Evolutionary conservation across 2,797 vertebrate genomes (phyloP), one percentile per base, ranked within the genome.

Genomic region (Craterocephalus amniculus): DNA sequence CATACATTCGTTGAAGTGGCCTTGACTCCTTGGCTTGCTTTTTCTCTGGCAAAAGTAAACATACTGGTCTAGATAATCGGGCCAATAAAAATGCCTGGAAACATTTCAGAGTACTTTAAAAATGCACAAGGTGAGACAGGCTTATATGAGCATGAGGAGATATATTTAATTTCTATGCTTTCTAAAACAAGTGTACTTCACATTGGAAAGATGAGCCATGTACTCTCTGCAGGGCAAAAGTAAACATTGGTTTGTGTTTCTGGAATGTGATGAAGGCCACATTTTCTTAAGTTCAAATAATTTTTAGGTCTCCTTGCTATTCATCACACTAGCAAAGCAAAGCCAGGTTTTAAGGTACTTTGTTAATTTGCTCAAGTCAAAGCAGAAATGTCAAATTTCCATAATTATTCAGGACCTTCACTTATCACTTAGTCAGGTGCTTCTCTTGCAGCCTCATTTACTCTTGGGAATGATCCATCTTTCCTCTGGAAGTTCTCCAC

Each of bases 141-240:
- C 14, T 31, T 4, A 31, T 29, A 29, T 0, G 0, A 8, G 66
- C 11, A 22, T 60, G 20, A 62, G 74, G 31, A 57, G 34, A 54
- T 8, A 1, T 20, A 29, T 52, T 68, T 6, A 24, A 14, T 40
- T 55, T 48, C 48, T 24, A 55, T 58, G 48, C 54, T 35, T 54
- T 55, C 27, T 18, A 29, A 55, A 22, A 38, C 58, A 61, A 63
- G 31, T 51, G 29, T 52, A 7, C 14, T 35, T 34, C 38, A n/a
- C 12, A 2, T 13, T 61, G 24, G 51, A 54, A 60, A 24, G 22
- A 13, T 62, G n/a, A 52, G 66, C 49, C 8, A 72, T 57, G 62
- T 52, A 22, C 55, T 14, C 0, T n/a, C 18, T 49, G 38, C 58
- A 36, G 56, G 9, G 51, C 48, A 24, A 36, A 31, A 67, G 26